A percentile compares a stretch with the other conserved stretches of the same genome.
These are phyloP conservation scores for Masnerella sp. DNA, from an alignment of 2,888 invertebrate genomes.

Conservation along the genomic window DNA sequence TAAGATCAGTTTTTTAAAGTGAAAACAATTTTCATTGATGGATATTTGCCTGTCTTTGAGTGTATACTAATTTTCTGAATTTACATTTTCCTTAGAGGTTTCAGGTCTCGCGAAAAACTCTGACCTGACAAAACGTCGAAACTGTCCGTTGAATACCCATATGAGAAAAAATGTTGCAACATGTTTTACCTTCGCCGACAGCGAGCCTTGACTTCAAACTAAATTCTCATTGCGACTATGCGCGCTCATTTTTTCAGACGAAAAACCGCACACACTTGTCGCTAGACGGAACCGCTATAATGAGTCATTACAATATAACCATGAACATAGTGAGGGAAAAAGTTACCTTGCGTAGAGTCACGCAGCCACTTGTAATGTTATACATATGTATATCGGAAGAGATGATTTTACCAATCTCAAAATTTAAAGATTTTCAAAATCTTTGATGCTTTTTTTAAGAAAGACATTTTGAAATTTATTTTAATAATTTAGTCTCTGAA, in stretches of 20 bases:
- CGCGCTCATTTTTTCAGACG: slow-evolving; percentile 40
- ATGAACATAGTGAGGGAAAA: slow-evolving; percentile 52
- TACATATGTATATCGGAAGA: slow-evolving; percentile 10
- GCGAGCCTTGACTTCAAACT: slow-evolving; percentile 48
- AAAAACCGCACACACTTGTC: slow-evolving; percentile 50
- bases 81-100: too few relatives aligned
- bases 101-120: not conserved
- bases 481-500: too few relatives aligned
- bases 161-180: slow-evolving; percentile 34
- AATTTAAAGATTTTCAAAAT: too few relatives aligned
- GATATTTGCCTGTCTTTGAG: too few relatives aligned
- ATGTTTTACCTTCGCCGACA: slow-evolving; percentile 22
- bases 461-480: too few relatives aligned
- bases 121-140: too few relatives aligned
- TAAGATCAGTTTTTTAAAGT: too few relatives aligned
- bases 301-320: slow-evolving; percentile 54
- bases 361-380: slow-evolving; percentile 47
- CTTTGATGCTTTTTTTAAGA: too few relatives aligned
- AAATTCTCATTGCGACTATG: slow-evolving; percentile 33
- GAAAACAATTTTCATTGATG: too few relatives aligned
- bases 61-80: too few relatives aligned
- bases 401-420: slow-evolving; percentile 25
- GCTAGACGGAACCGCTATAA: slow-evolving; percentile 57
- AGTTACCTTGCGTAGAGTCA: slow-evolving; percentile 53
- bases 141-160: too few relatives aligned